These are phyloP conservation scores for Drosophila multiciliata DNA, from an alignment of 2,888 invertebrate species.

Conservation along the genomic window DNA sequence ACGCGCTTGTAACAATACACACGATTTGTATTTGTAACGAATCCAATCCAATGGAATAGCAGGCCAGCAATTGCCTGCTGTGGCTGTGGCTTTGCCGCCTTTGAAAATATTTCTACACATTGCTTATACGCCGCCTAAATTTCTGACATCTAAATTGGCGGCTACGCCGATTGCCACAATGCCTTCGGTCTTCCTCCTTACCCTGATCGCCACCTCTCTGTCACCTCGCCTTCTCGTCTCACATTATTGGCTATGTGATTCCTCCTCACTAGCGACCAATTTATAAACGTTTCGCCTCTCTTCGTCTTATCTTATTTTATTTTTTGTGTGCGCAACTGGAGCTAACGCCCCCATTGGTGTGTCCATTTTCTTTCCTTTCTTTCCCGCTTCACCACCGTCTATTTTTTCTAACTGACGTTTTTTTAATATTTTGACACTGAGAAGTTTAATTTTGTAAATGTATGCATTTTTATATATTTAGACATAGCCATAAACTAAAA, in stretches of 20 bases:
- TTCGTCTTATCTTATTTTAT: slow-evolving; percentile 63
- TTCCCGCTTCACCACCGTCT: too few relatives aligned
- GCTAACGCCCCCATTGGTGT: slow-evolving; percentile 46
- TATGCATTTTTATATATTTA: too few relatives aligned
- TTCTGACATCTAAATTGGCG: slow-evolving; percentile 72
- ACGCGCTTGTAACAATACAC: slow-evolving; percentile 58
- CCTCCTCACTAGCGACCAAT: slow-evolving; percentile 72
- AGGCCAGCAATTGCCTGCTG: slow-evolving; percentile 13
- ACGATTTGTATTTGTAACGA: slow-evolving; percentile 31
- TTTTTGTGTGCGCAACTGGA: slow-evolving; percentile 18
- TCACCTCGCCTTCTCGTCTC: background rate
- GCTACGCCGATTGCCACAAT: slow-evolving; percentile 44
- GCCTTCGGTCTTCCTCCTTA: background rate
- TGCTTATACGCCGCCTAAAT: slow-evolving; percentile 49
- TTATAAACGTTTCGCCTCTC: slow-evolving; percentile 73
- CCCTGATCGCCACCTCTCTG: background rate
- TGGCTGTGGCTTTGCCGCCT: slow-evolving; percentile 9
- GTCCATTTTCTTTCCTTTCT: slow-evolving; percentile 12
- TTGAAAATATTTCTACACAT: slow-evolving; percentile 68
- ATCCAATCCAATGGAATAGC: slow-evolving; percentile 10
- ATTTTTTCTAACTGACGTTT: background rate
- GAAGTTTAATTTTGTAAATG: background rate
- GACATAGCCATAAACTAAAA: too few relatives aligned
- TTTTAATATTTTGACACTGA: too few relatives aligned
- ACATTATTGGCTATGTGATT: slow-evolving; percentile 68